These are phyloP conservation scores for Strix aluco DNA, from an alignment of 2,113 vertebrate species.

Conservation along the genomic window DNA sequence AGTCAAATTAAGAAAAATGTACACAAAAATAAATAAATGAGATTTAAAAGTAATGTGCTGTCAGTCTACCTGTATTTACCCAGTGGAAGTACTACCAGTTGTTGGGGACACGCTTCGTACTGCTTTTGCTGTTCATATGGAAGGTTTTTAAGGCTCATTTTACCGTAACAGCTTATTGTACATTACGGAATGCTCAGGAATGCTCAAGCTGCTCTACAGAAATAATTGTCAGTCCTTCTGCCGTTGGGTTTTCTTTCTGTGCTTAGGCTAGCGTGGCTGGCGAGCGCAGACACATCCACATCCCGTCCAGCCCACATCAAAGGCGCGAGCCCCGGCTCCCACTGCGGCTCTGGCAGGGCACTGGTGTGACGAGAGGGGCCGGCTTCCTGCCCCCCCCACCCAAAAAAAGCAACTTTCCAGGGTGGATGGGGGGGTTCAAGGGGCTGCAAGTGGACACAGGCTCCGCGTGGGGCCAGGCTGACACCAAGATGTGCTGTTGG, in stretches of 20 bases:
- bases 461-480: neutral
- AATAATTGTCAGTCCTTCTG: neutral
- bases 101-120: neutral
- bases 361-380: neutral
- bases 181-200: neutral
- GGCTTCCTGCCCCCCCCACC: neutral
- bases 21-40: slow-evolving; percentile 74
- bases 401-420: neutral
- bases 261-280: neutral
- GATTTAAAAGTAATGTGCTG: neutral
- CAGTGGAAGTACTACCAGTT: neutral
- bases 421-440: neutral
- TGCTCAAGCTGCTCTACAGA: neutral
- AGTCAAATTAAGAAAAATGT: slow-evolving; percentile 63
- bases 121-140: neutral
- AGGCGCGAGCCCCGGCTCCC: neutral
- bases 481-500: neutral
- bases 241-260: neutral
- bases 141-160: neutral
- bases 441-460: neutral
- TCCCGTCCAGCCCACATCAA: slow-evolving; percentile 58
- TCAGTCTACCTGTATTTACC: slow-evolving; percentile 13
- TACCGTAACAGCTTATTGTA: neutral
- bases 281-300: slow-evolving; percentile 29
- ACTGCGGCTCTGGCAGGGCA: neutral